These are phyloP conservation scores for Cylloceria caligata DNA, from an alignment of 2,888 invertebrate species.

Conservation along the genomic window DNA sequence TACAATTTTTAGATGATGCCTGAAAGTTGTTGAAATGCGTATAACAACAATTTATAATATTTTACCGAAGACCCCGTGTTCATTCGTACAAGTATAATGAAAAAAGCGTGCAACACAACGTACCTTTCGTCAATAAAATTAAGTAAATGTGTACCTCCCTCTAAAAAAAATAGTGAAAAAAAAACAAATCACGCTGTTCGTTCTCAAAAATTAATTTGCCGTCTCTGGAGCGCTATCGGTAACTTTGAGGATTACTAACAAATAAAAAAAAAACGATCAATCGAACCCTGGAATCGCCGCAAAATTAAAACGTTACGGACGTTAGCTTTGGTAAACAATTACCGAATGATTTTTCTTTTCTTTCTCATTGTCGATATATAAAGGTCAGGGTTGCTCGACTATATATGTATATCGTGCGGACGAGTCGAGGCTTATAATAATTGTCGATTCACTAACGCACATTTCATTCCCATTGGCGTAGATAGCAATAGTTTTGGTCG, in stretches of 20 bases:
- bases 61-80: no score
- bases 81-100: no score
- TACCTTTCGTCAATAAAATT: no score
- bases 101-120: no score
- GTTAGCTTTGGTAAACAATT: not conserved
- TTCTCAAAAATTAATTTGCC: no score
- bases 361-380: not conserved
- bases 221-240: not conserved
- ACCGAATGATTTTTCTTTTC: not conserved
- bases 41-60: no score
- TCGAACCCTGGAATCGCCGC: not conserved
- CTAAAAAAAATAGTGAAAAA: no score
- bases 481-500: not conserved
- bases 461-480: constrained; percentile 35
- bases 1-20: no score
- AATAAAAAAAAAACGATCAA: not conserved
- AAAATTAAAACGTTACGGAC: not conserved
- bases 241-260: no score
- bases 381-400: not conserved
- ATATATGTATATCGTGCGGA: constrained; percentile 12
- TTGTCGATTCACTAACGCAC: constrained; percentile 27
- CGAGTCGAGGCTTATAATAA: constrained; percentile 23
- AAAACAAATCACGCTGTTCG: no score
- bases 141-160: no score
- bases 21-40: no score